Evolutionary conservation across 2,113 vertebrate species (phyloP).

Genomic region (Tursiops truncatus): DNA sequence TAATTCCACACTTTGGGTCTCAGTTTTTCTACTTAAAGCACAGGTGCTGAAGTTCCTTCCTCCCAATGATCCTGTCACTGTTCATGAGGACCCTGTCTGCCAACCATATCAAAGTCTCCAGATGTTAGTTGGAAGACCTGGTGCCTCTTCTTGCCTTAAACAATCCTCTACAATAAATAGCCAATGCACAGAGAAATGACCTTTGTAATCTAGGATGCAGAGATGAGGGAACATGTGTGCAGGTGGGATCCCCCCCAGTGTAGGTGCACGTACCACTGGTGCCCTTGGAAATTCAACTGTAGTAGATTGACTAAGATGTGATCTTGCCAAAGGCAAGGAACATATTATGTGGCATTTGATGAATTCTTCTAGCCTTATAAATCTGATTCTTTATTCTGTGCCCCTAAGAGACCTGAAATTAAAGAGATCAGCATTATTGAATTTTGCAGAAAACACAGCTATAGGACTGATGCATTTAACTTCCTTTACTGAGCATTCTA

Average conservation of each 20-base stretch:
- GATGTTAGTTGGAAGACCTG: neutral
- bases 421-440: slow-evolving; percentile 50
- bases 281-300: neutral
- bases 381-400: slow-evolving; percentile 42
- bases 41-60: neutral
- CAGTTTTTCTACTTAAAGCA: neutral
- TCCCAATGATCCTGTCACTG: neutral
- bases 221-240: neutral
- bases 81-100: neutral
- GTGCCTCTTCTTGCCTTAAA: neutral
- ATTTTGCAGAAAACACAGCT: slow-evolving; percentile 41
- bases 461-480: neutral
- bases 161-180: neutral
- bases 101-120: neutral
- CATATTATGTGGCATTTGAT: slow-evolving; percentile 16
- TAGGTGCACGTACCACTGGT: neutral
- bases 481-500: slow-evolving; percentile 40
- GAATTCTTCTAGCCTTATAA: slow-evolving; percentile 49
- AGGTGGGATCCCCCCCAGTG: rapidly evolving
- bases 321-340: slow-evolving; percentile 54
- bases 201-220: neutral
- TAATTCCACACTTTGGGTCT: neutral
- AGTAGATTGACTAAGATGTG: neutral
- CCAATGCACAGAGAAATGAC: neutral
- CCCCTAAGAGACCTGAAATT: slow-evolving; percentile 47